Evolutionary conservation across 2,113 vertebrate species (phyloP), one percentile per base, ranked within the genome.

Genomic region (Bubo blakistoni): DNA sequence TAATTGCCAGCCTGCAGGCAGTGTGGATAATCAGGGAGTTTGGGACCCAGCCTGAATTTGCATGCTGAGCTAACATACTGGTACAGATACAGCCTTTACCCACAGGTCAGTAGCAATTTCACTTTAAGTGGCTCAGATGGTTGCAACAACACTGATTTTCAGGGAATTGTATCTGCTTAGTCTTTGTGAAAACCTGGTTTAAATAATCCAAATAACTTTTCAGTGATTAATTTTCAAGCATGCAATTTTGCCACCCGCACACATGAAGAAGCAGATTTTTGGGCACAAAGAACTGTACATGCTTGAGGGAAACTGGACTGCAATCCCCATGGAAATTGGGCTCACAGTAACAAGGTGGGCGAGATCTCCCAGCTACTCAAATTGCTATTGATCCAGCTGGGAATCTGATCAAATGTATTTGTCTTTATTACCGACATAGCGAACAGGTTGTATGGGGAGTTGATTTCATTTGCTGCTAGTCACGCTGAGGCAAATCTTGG

Each of bases 361-460:
- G 57, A 96, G 52, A 91, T 95, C 55, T 87, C 78, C 46, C 46
- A 80, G 70, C 86, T 89, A n/a, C 85, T 94, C 51, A 91, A 89
- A 96, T 92, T 91, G 89, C 49, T 96, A 94, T 95, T 92, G 96
- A 96, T 95, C 78, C 81, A 90, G 46, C 81, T 92, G 86, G 67
- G 81, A 89, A 76, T 86, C 51, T 93, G 88, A 88, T 81, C 76
- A 95, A 84, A 93, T 67, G 44, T 92, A 85, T 96, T 96, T 95
- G 80, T 94, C 94, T 96, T 94, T 94, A 92, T 95, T 97, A 96
- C 69, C 0, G 0, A 72, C 18, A n/a, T 2, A 57, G 69, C 58
- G 81, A 92, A 32, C 0, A 11, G 32, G 29, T 67, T 74, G 82
- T 27, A 81, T 61, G 66, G 20, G 52, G 32, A 96, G 10, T 49